phyloP scores from a whole-genome alignment of 2,797 vertebrate species.

The Austrolebias charrua region DNA sequence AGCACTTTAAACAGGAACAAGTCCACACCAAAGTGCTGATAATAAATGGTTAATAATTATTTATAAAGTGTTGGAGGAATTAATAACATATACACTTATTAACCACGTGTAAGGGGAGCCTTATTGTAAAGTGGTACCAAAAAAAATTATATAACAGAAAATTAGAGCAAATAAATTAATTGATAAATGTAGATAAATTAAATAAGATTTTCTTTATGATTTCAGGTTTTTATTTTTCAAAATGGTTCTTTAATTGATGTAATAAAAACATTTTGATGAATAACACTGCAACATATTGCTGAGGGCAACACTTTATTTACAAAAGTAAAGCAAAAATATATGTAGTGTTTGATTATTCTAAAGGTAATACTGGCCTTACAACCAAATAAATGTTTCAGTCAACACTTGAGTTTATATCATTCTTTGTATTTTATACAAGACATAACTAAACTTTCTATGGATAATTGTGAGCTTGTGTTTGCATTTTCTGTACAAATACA shows the following conservation, averaged over 20 bases:
- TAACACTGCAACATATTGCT: not conserved
- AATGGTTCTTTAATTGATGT: too few species aligned
- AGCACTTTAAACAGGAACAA: too few species aligned
- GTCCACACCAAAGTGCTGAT: too few species aligned
- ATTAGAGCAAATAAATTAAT: not conserved
- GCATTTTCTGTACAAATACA: conserved; percentile 5
- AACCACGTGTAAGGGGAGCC: too few species aligned
- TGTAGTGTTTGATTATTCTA: conserved; percentile 70
- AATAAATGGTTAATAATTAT: too few species aligned
- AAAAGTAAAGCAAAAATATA: conserved; percentile 59
- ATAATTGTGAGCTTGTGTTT: conserved; percentile 15
- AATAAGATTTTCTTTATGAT: too few species aligned
- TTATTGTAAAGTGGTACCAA: not conserved
- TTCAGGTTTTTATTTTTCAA: too few species aligned
- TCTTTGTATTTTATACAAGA: too few species aligned
- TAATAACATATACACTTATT: too few species aligned
- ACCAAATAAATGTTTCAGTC: conserved; percentile 43
- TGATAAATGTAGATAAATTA: too few species aligned
- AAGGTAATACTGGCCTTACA: conserved; percentile 57
- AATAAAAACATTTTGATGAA: not conserved
- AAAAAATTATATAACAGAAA: not conserved
- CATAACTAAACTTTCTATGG: conserved; percentile 1
- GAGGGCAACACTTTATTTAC: conserved; percentile 59
- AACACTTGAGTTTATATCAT: conserved; percentile 4
- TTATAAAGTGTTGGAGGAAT: too few species aligned